Base-by-base conservation (phyloP, 2,888 invertebrate genomes). In the Tupiocoris notatus region DNA sequence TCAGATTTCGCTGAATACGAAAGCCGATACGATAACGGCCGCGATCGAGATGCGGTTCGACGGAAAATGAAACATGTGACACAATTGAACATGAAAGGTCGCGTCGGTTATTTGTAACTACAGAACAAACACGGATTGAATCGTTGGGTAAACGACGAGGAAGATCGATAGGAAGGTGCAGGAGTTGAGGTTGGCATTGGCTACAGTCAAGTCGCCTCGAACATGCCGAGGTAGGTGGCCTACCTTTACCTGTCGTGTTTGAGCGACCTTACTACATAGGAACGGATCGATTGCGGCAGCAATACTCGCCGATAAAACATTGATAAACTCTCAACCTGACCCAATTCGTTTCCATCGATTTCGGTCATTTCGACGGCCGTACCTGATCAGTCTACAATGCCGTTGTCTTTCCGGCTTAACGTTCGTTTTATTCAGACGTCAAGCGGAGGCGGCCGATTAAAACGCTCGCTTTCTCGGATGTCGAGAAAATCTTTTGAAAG, bases 321-420 rank as follows among this genome's bases (percentile, higher is more conserved):
- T 70, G 70, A 70, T 70, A 59, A 59, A 39, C 39, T 59, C 70
- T 70, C 59, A 70, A 59, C 58, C 24, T 70, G 70, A 70, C 70
- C 70, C 70, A 70, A 70, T 70, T 70, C 70, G 70, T 59, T 39
- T 70, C 12, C 67, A 65, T 65, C 39, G 65, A 65, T 65, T 65
- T 63, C 39, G 39, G 12, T 22, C 65, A 18, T 24, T 65, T 65
- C 39, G 65, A 63, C 39, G 39, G 65, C 20, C 65, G 25, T 65
- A 39, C 17, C 39, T 65, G 65, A 65, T 65, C 39, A 65, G 65
- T 65, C 12, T 20, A 25, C 65, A 65, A 39, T 24, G 65, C 39
- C 65, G 65, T 25, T n/a, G n/a, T n/a, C n/a, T n/a, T n/a, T n/a
- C n/a, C n/a, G n/a, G n/a, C n/a, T n/a, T n/a, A n/a, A n/a, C n/a